Evolutionary conservation across 2,888 invertebrate genomes (phyloP).

Genomic region (Catonia carolina): DNA sequence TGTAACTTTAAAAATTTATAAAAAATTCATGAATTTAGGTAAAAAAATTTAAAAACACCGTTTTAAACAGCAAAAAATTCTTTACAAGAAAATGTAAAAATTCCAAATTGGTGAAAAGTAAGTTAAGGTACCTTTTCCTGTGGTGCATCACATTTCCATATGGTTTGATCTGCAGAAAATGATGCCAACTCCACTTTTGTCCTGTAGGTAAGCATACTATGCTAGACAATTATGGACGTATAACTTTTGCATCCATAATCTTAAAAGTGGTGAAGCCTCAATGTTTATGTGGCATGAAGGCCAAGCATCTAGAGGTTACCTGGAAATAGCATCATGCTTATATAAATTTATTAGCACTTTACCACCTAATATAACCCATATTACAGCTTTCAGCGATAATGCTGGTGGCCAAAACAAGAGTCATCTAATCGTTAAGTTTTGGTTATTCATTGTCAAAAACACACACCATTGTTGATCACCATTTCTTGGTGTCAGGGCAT

Average conservation of each 20-base stretch:
- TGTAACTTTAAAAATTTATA: no score
- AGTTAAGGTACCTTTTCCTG: no score
- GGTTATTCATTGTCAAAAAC: constrained; percentile 31
- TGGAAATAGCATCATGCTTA: constrained; percentile 13
- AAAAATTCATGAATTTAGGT: no score
- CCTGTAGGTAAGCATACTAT: constrained; percentile 37
- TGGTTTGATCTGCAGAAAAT: no score
- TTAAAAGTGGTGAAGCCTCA: constrained; percentile 24
- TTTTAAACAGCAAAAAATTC: no score
- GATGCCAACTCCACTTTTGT: constrained; percentile 36
- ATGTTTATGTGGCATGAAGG: constrained; percentile 32
- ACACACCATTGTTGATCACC: no score
- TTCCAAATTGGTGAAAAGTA: no score
- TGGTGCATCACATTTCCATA: no score
- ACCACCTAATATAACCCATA: constrained; percentile 3
- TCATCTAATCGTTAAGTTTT: constrained; percentile 37
- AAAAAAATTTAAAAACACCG: no score
- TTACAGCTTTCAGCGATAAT: constrained; percentile 25
- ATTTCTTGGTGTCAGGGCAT: no score
- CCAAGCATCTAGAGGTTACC: constrained; percentile 19
- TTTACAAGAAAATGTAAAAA: no score
- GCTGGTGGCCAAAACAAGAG: constrained; percentile 34
- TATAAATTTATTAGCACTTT: constrained; percentile 10
- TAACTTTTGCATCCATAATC: constrained; percentile 34
- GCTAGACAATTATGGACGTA: constrained; percentile 34